These are phyloP conservation scores for Trissonchulus latispiculum DNA, from an alignment of 2,888 invertebrate species.

Conservation along the genomic window DNA sequence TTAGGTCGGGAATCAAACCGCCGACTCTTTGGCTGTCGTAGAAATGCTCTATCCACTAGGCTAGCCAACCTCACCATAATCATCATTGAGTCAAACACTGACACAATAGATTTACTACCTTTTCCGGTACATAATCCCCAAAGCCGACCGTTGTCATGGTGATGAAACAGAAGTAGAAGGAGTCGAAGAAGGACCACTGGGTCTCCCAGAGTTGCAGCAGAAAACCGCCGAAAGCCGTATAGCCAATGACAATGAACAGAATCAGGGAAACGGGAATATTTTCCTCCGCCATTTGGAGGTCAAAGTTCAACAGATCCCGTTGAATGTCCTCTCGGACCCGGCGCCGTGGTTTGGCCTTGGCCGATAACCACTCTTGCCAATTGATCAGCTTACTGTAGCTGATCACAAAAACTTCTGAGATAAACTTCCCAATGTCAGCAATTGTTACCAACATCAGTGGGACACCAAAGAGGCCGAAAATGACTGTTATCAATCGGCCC, in stretches of 20 bases:
- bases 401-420: conserved; percentile 20
- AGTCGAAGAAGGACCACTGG: conserved; percentile 22
- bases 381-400: conserved; percentile 6
- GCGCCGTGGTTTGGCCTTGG: no score
- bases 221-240: conserved; percentile 21
- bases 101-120: no score
- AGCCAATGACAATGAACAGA: conserved; percentile 20
- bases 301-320: not conserved
- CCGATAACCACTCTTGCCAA: no score
- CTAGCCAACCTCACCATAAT: no score
- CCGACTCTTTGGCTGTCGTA: no score
- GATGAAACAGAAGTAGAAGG: conserved; percentile 23
- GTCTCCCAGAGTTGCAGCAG: conserved; percentile 10
- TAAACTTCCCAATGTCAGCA: conserved; percentile 25
- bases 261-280: conserved; percentile 15
- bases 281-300: not conserved
- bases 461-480: conserved; percentile 24
- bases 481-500: conserved; percentile 21
- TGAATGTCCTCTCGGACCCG: not conserved
- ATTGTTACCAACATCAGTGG: conserved; percentile 26
- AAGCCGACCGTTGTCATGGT: conserved; percentile 25
- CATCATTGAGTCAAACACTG: no score
- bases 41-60: no score
- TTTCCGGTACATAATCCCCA: conserved; percentile 21
- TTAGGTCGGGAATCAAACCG: no score